Conservation (phyloP, 2,888 invertebrate genomes). For the Notodonta ziczac region DNA sequence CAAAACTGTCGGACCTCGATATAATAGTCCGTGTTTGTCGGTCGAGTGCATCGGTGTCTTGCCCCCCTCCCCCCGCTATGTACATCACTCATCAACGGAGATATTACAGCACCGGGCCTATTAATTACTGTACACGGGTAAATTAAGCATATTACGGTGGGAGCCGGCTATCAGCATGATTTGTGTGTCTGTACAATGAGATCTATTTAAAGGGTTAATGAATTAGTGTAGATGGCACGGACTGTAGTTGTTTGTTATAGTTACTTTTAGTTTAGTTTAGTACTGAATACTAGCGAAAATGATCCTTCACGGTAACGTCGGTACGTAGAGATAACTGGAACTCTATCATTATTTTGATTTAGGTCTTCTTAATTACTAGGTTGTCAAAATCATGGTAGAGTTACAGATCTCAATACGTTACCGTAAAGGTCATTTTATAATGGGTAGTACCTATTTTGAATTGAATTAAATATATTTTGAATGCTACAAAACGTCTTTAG, state of each 20-base stretch:
- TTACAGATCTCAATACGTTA: too few relatives aligned
- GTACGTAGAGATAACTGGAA: too few relatives aligned
- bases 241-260: background rate
- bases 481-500: too few relatives aligned
- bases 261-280: background rate
- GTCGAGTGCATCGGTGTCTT: background rate
- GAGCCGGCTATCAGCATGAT: slow-evolving; percentile 33
- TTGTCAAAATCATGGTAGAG: too few relatives aligned
- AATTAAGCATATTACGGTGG: slow-evolving; percentile 50
- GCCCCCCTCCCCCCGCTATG: background rate
- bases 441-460: too few relatives aligned
- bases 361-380: too few relatives aligned
- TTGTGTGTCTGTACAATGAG: slow-evolving; percentile 21
- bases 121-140: slow-evolving; percentile 49
- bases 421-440: too few relatives aligned
- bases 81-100: slow-evolving; percentile 31
- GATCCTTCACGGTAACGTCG: too few relatives aligned
- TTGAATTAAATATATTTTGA: too few relatives aligned
- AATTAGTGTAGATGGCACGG: background rate
- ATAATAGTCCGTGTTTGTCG: background rate
- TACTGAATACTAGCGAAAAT: background rate
- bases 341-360: too few relatives aligned
- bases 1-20: background rate
- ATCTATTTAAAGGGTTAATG: background rate
- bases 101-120: slow-evolving; percentile 40